phyloP scores from a whole-genome alignment of 2,113 vertebrate genomes.

The Trichomycterus rosablanca region DNA sequence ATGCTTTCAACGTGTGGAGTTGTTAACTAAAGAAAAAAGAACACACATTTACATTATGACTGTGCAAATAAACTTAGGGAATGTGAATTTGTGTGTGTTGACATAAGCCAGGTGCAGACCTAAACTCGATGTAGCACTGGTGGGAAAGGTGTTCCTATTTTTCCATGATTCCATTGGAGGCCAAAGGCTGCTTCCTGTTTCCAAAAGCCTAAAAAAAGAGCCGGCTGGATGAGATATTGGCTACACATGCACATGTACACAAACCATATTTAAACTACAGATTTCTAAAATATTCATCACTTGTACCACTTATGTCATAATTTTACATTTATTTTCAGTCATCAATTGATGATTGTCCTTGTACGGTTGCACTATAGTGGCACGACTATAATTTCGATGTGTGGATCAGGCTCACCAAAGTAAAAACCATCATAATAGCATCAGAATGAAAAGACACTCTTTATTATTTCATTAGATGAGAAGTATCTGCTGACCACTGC shows the following conservation, averaged over 20 bases:
- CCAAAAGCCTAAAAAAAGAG: conserved; percentile 13
- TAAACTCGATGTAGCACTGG: conserved; percentile 27
- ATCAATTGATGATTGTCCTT: conserved; percentile 4
- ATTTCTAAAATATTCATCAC: too few relatives aligned
- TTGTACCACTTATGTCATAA: too few relatives aligned
- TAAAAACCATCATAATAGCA: conserved; percentile 9
- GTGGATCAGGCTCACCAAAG: not conserved
- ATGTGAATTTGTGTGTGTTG: conserved; percentile 17
- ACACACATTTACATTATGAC: too few relatives aligned
- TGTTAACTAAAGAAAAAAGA: too few relatives aligned
- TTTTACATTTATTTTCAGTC: too few relatives aligned
- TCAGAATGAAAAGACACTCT: not conserved
- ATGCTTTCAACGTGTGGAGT: too few relatives aligned
- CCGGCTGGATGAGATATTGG: conserved; percentile 8
- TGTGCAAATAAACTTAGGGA: too few relatives aligned
- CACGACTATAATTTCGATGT: not conserved
- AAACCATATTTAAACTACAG: too few relatives aligned
- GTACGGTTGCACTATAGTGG: not conserved
- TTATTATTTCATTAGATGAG: conserved; percentile 12
- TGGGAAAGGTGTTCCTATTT: conserved; percentile 33
- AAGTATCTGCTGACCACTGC: conserved; percentile 30
- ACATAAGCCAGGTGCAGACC: conserved; percentile 21
- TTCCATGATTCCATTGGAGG: conserved; percentile 21
- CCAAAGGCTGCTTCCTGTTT: conserved; percentile 50
- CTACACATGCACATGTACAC: not conserved